Evolutionary conservation across 1,140 invertebrate genomes (phyloP).

Genomic region (Bombyx mori): DNA sequence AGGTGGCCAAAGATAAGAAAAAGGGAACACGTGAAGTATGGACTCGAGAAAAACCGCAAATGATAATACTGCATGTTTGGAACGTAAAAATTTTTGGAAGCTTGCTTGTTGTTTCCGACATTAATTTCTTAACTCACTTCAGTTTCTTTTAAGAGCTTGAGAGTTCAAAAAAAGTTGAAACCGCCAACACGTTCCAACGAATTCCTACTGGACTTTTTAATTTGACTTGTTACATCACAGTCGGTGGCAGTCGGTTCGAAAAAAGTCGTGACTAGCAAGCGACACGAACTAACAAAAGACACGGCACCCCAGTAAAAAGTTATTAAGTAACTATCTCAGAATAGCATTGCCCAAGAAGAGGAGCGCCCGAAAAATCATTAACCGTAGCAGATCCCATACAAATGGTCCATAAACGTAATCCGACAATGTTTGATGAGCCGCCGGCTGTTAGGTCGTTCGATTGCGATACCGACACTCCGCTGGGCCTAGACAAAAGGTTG

Average conservation of each 20-base stretch:
- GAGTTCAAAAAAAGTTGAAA: no score
- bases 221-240: no score
- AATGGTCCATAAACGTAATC: slow-evolving; percentile 58
- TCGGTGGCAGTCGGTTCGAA: background rate
- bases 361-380: slow-evolving; percentile 48
- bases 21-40: slow-evolving; percentile 2
- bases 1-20: slow-evolving; percentile 27
- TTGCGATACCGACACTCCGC: slow-evolving; percentile 32
- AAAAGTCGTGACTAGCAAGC: slow-evolving; percentile 5
- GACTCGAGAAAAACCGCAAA: background rate
- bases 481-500: slow-evolving; percentile 6
- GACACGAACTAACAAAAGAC: slow-evolving; percentile 4
- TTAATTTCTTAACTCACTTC: no score
- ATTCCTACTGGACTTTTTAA: no score
- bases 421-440: slow-evolving; percentile 48
- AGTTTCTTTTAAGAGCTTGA: no score
- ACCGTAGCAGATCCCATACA: slow-evolving; percentile 52
- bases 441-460: slow-evolving; percentile 15
- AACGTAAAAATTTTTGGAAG: background rate
- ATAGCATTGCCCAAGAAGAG: slow-evolving; percentile 39
- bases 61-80: background rate
- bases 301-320: slow-evolving; percentile 27
- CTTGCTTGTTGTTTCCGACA: no score
- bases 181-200: no score
- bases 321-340: slow-evolving; percentile 39